Evolutionary conservation across 2,888 invertebrate species (phyloP).

Genomic region (Ommatoiulus sabulosus): DNA sequence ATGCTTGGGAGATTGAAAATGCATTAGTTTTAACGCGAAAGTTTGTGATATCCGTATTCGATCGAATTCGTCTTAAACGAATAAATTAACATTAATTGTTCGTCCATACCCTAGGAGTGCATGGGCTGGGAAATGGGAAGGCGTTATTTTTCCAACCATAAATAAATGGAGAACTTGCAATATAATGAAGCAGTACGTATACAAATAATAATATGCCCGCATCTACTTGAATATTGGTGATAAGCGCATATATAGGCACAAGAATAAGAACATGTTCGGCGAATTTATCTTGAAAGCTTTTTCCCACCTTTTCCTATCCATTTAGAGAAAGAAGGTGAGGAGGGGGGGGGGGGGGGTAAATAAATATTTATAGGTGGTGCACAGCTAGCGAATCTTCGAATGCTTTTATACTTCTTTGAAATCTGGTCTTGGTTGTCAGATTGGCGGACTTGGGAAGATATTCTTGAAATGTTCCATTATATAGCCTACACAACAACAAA

Average conservation of each 20-base stretch:
- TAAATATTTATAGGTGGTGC: not conserved
- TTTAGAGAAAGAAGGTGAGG: not conserved
- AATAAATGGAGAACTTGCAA: too few species aligned
- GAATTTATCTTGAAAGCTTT: slow-evolving; percentile 34
- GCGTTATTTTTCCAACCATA: too few species aligned
- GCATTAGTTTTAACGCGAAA: too few species aligned
- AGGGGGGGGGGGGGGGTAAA: not conserved
- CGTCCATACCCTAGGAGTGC: too few species aligned
- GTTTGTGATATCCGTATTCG: too few species aligned
- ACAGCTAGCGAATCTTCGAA: not conserved
- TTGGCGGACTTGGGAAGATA: not conserved
- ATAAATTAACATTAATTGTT: too few species aligned
- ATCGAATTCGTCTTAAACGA: too few species aligned
- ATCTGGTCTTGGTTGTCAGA: not conserved
- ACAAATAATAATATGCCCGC: not conserved
- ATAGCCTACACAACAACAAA: not conserved
- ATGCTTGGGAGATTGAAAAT: too few species aligned
- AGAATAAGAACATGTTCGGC: not conserved
- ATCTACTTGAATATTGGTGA: not conserved
- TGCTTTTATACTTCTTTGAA: not conserved
- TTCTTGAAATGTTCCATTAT: not conserved
- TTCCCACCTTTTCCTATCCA: not conserved
- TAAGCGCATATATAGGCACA: not conserved
- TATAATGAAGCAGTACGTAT: not conserved
- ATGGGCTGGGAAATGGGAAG: too few species aligned